Base-by-base conservation (phyloP, 2,113 vertebrate species). In the Toxotes chatareus region DNA sequence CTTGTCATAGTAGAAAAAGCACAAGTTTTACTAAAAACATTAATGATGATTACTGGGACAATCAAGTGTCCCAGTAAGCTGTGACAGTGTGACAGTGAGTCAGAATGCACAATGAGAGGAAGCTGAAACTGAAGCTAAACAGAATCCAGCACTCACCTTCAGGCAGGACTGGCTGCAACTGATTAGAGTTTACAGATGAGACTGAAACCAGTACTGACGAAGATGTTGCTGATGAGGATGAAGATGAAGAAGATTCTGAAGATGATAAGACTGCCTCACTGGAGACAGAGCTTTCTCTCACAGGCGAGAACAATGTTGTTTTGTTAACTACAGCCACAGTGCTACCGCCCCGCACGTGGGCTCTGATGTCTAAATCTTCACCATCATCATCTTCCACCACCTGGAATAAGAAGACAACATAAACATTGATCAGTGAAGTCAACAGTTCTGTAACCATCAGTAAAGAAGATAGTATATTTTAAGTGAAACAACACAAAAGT, bases 371-470 rank as follows among this genome's bases (percentile, higher is more conserved):
- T 75, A 94, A 89, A 88, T 95, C 94, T 79, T 94, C 93, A 49
- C 92, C 93, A 7, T 96, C 94, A 53, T 93, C 92, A 10, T 94
- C 93, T 4, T 93, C 93, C 56, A 83, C 87, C 55, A 86, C 89
- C 95, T 96, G 67, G 3, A 79, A 38, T 44, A n/a, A 51, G 76
- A 84, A 0, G 21, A 61, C 6, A 85, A 14, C 2, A 62, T 23
- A 55, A 53, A 53, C 42, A 27, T 9, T 9, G n/a, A 44, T 82
- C 4, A 84, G 46, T 31, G 21, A 44, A 32, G 14, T 7, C 0
- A 72, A 27, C 0, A 63, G 71, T 34, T 51, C 8, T 59, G n/a
- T 6, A 62, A 27, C 3, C 14, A 13, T 55, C 17, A 63, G 4
- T 49, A 38, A 34, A 65, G 7, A 70, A 14, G 17, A 53, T 2